These are phyloP conservation scores for Pica pica DNA, from an alignment of 2,113 vertebrate genomes.

Conservation along the genomic window DNA sequence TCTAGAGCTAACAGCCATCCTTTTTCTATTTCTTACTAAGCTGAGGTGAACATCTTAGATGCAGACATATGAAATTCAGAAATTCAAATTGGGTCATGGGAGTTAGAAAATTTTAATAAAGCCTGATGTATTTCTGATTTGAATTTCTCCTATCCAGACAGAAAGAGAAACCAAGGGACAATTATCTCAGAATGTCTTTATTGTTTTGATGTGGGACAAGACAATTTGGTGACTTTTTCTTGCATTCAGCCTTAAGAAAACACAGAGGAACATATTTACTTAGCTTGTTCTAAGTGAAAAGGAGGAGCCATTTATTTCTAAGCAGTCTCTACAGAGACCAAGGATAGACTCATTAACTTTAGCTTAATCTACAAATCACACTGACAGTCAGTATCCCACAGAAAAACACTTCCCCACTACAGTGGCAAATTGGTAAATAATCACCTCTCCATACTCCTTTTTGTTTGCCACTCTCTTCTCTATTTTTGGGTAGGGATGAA, in stretches of 20 bases:
- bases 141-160: neutral
- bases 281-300: neutral
- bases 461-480: neutral
- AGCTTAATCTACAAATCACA: constrained; percentile 16
- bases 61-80: neutral
- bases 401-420: neutral
- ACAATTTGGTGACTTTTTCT: neutral
- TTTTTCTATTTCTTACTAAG: neutral
- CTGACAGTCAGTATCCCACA: neutral
- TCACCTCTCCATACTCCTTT: neutral
- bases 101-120: neutral
- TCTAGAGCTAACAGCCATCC: neutral
- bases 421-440: constrained; percentile 1
- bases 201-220: neutral
- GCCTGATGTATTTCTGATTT: neutral
- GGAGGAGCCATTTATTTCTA: neutral
- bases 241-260: neutral
- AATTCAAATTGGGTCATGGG: neutral
- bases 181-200: neutral
- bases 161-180: neutral
- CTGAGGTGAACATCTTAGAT: neutral
- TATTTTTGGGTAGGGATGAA: neutral
- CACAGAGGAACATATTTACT: neutral
- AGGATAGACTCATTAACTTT: constrained; percentile 1
- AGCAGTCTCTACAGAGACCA: neutral